Conservation (phyloP, 2,888 invertebrate species). For the Orthosia gothica region DNA sequence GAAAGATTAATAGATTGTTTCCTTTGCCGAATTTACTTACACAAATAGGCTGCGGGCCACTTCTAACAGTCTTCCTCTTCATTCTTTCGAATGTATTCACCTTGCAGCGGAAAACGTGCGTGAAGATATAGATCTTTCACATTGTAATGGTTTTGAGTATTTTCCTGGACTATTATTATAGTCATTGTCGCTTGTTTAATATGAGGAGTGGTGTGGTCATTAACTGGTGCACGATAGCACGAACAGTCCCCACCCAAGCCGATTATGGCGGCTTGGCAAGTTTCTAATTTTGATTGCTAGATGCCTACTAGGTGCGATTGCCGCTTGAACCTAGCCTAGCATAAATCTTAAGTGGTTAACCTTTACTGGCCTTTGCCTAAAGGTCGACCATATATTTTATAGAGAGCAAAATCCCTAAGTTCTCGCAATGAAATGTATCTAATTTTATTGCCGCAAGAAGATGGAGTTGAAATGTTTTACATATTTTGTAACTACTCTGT, state of each 20-base stretch:
- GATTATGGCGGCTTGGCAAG: conserved; percentile 23
- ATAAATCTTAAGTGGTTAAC: conserved; percentile 36
- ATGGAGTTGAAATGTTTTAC: neutral
- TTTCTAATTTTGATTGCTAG: conserved; percentile 33
- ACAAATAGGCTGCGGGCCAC: too few relatives aligned
- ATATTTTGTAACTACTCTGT: neutral
- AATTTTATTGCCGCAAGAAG: conserved; percentile 1
- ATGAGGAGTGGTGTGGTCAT: conserved; percentile 24
- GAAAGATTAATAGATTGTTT: too few relatives aligned
- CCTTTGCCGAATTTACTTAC: too few relatives aligned
- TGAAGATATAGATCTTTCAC: conserved; percentile 24
- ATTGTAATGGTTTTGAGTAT: conserved; percentile 15
- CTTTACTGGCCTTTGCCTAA: conserved; percentile 15
- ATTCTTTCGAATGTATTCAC: neutral
- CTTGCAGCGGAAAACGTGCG: neutral
- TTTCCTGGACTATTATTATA: conserved; percentile 22
- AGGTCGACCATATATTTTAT: conserved; percentile 12
- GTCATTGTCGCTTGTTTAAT: conserved; percentile 23
- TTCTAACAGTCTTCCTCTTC: neutral
- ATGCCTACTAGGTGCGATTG: conserved; percentile 6
- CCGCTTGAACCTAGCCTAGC: conserved; percentile 30
- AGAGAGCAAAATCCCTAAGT: conserved; percentile 8
- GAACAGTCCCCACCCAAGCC: conserved; percentile 37
- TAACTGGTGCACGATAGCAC: conserved; percentile 36
- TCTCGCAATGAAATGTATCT: conserved; percentile 3